These are phyloP conservation scores for Lasioglossum malachurum DNA, from an alignment of 2,888 invertebrate genomes.

Conservation along the genomic window DNA sequence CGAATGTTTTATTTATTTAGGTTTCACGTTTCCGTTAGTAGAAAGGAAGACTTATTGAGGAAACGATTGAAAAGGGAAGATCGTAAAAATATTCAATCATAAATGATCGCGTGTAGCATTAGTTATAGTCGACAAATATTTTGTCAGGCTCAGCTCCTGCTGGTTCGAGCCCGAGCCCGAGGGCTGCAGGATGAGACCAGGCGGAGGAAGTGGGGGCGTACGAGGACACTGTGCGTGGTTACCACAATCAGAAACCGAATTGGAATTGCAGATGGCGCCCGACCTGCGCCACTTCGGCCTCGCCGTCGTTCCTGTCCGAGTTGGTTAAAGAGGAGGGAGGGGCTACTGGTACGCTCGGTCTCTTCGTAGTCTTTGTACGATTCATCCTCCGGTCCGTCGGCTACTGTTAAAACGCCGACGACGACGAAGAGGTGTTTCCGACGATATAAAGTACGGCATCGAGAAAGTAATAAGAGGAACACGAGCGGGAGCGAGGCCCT, in stretches of 20 bases:
- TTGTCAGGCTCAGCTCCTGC: neutral
- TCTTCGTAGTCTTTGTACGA: slow-evolving; percentile 59
- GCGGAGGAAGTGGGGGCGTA: slow-evolving; percentile 37
- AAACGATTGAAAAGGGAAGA: neutral
- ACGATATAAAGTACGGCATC: slow-evolving; percentile 43
- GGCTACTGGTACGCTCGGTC: slow-evolving; percentile 46
- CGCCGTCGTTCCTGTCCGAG: slow-evolving; percentile 63
- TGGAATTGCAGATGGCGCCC: slow-evolving; percentile 82
- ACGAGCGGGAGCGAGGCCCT: slow-evolving; percentile 5
- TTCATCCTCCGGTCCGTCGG: slow-evolving; percentile 53
- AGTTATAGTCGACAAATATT: neutral
- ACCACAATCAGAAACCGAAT: slow-evolving; percentile 73
- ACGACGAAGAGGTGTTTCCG: slow-evolving; percentile 49
- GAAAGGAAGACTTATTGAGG: neutral
- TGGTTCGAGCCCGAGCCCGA: slow-evolving; percentile 12
- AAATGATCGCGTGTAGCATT: neutral
- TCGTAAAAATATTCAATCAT: neutral
- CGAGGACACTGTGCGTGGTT: slow-evolving; percentile 62
- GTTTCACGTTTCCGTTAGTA: neutral
- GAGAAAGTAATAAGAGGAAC: slow-evolving; percentile 30
- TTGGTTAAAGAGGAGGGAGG: slow-evolving; percentile 54
- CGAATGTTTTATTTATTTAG: neutral
- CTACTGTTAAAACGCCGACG: slow-evolving; percentile 50
- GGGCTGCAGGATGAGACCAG: slow-evolving; percentile 61
- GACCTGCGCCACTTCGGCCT: slow-evolving; percentile 74